phyloP scores from a whole-genome alignment of 2,888 invertebrate genomes.

The Chesias legatella region DNA sequence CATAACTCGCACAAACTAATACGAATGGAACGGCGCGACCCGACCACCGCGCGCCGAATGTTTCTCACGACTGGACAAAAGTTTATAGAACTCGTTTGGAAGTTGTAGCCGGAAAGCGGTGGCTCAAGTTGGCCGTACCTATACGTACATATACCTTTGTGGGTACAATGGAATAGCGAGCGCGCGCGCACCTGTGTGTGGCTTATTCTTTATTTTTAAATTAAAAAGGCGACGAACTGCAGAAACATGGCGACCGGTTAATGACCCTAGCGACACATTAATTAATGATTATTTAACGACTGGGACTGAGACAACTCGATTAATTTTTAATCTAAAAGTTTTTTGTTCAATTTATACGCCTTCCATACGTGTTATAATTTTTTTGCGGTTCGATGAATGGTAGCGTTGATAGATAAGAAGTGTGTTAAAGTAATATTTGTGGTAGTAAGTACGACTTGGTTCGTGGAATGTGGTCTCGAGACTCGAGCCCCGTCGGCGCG shows the following conservation, averaged over 20 bases:
- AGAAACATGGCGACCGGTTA: conserved; percentile 57
- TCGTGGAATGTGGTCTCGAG: conserved; percentile 41
- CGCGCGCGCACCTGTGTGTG: conserved; percentile 75
- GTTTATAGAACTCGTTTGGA: conserved; percentile 18
- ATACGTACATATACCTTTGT: too few relatives aligned
- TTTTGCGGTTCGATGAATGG: conserved; percentile 52
- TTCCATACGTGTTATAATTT: conserved; percentile 14
- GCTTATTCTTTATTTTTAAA: conserved; percentile 54
- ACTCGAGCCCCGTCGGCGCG: conserved; percentile 42
- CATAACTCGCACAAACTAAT: conserved; percentile 28
- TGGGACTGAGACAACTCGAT: conserved; percentile 33
- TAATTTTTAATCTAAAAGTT: conserved; percentile 11
- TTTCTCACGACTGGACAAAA: conserved; percentile 42
- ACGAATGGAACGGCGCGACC: conserved; percentile 26
- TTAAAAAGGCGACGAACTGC: conserved; percentile 59
- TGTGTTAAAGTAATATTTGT: conserved; percentile 32
- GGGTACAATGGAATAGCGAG: conserved; percentile 63
- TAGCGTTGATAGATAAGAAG: conserved; percentile 20
- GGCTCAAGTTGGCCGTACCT: conserved; percentile 41
- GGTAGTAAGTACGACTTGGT: conserved; percentile 31
- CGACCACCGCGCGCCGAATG: conserved; percentile 31
- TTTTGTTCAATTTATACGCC: neutral
- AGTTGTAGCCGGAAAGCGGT: conserved; percentile 29
- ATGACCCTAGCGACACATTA: conserved; percentile 48
- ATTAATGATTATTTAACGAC: conserved; percentile 21